These are phyloP conservation scores for Orchesellides sinensis DNA, from an alignment of 2,888 invertebrate genomes.

Conservation along the genomic window DNA sequence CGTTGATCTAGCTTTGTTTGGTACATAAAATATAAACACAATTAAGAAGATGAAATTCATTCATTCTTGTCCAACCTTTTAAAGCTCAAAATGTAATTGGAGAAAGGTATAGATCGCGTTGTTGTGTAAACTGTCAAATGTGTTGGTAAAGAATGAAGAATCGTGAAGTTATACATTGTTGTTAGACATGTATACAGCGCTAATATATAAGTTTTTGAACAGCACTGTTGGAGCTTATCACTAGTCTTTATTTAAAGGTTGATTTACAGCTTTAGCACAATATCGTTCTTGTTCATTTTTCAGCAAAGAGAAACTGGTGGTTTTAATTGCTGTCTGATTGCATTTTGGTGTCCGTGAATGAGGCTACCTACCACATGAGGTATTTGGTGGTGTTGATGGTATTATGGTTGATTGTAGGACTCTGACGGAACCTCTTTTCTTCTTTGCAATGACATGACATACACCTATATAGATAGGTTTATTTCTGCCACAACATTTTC, in stretches of 20 bases:
- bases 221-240: neutral
- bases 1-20: neutral
- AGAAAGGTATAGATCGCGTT: conserved; percentile 32
- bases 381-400: conserved; percentile 30
- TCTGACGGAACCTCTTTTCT: too few species aligned
- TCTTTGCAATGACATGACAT: neutral
- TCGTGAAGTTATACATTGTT: too few species aligned
- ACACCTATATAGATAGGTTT: neutral
- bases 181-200: too few species aligned
- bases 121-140: conserved; percentile 41
- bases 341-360: conserved; percentile 58
- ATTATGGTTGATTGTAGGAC: neutral
- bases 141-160: conserved; percentile 14
- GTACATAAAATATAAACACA: neutral
- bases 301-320: conserved; percentile 37
- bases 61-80: neutral
- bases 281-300: conserved; percentile 31
- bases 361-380: conserved; percentile 33
- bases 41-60: neutral
- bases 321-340: conserved; percentile 57
- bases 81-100: neutral
- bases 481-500: neutral
- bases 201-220: neutral
- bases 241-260: conserved; percentile 20
- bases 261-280: conserved; percentile 42